A percentile compares a stretch with the other conserved stretches of the same genome.
Evolutionary conservation across 2,113 vertebrate genomes (phyloP).

Genomic region (Megaceryle torquata): DNA sequence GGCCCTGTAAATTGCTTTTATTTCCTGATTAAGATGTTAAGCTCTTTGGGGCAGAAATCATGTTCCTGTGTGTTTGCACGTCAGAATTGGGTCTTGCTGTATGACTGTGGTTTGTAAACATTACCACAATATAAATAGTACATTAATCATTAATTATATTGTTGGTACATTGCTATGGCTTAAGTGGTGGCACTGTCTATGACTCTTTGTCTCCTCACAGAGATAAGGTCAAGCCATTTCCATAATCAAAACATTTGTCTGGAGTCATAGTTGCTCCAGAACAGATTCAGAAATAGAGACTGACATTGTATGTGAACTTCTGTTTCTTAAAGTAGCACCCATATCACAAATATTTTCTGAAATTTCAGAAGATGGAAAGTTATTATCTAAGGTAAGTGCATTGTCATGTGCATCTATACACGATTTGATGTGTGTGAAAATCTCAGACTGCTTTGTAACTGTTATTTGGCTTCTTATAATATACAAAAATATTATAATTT

Average conservation of each 20-base stretch:
- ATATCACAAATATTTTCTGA: not conserved
- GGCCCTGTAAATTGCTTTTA: not conserved
- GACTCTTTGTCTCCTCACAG: not conserved
- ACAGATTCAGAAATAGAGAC: not conserved
- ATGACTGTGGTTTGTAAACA: not conserved
- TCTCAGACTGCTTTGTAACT: not conserved
- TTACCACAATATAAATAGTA: slow-evolving; percentile 19
- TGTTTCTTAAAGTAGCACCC: not conserved
- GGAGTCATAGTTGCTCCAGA: not conserved
- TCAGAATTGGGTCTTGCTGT: not conserved
- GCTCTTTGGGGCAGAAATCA: not conserved
- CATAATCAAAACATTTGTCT: not conserved
- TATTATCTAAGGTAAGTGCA: not conserved
- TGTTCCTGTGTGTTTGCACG: not conserved
- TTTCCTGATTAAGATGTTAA: not conserved
- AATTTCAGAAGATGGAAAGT: not conserved
- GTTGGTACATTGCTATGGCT: not conserved
- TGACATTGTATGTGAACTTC: not conserved
- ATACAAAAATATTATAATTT: not conserved
- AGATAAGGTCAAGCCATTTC: not conserved
- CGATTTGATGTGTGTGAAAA: not conserved
- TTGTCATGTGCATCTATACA: not conserved
- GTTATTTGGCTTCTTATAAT: not conserved
- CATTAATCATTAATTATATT: slow-evolving; percentile 34
- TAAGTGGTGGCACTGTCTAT: not conserved